Conservation (phyloP, 1,140 invertebrate genomes). For the Drosophila santomea region DNA sequence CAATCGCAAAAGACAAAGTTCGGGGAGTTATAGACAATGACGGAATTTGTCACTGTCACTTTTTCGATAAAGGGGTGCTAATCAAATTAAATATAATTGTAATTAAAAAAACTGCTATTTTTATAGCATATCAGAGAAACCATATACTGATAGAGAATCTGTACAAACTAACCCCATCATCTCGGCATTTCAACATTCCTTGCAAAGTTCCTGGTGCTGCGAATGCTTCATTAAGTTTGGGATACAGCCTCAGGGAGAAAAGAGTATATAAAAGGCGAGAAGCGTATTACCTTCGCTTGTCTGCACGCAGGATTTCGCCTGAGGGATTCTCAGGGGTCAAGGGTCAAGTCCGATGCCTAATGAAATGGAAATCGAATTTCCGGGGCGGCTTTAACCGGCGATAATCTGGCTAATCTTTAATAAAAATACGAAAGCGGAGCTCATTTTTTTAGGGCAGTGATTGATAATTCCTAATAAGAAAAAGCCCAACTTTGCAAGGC, state of each 20-base stretch:
- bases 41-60: not conserved
- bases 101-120: not conserved
- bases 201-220: not conserved
- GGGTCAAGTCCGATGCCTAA: slow-evolving; percentile 52
- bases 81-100: not conserved
- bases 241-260: slow-evolving; percentile 38
- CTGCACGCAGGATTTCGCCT: slow-evolving; percentile 40
- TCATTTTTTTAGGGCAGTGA: slow-evolving; percentile 3
- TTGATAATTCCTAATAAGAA: not conserved
- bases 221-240: slow-evolving; percentile 59
- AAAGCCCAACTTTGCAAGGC: too few relatives aligned
- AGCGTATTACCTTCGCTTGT: slow-evolving; percentile 73
- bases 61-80: not conserved
- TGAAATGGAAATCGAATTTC: slow-evolving; percentile 54
- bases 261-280: slow-evolving; percentile 20
- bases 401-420: slow-evolving; percentile 33
- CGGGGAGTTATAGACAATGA: not conserved
- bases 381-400: slow-evolving; percentile 16
- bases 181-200: not conserved
- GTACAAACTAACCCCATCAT: not conserved
- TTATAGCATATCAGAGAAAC: too few relatives aligned
- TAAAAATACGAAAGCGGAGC: slow-evolving; percentile 14
- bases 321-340: slow-evolving; percentile 35
- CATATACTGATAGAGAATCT: not conserved
- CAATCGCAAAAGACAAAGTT: slow-evolving; percentile 5